Conservation (phyloP, 2,113 vertebrate genomes). For the Ptyas mucosa region DNA sequence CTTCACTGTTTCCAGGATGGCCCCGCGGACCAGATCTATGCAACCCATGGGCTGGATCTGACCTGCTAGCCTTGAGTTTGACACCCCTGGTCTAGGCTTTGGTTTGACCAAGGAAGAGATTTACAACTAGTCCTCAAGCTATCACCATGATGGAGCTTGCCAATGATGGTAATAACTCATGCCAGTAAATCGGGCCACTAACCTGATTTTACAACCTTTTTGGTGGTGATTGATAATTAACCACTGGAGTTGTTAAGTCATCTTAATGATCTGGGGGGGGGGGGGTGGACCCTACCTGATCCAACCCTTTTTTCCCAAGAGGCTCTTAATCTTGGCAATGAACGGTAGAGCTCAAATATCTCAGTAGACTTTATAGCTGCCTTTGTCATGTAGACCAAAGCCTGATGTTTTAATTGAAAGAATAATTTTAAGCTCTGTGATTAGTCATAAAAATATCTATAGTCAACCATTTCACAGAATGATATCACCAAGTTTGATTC, state of each 20-base stretch:
- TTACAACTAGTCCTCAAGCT: background rate
- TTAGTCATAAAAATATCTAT: background rate
- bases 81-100: background rate
- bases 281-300: background rate
- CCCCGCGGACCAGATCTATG: too few relatives aligned
- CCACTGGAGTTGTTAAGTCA: background rate
- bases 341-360: background rate
- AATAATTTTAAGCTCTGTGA: rapidly evolving
- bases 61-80: too few relatives aligned
- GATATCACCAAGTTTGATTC: rapidly evolving
- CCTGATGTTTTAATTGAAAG: rapidly evolving
- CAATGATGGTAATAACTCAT: background rate
- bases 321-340: background rate
- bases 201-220: background rate
- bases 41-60: too few relatives aligned
- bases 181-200: background rate
- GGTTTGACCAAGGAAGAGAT: background rate
- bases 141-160: background rate
- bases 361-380: background rate
- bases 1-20: too few relatives aligned
- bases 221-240: background rate
- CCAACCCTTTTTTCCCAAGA: background rate
- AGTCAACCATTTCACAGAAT: rapidly evolving
- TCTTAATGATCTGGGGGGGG: background rate
- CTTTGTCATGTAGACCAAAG: background rate